Evolutionary conservation across 2,888 invertebrate species (phyloP).

Genomic region (Thymelicus acteon): DNA sequence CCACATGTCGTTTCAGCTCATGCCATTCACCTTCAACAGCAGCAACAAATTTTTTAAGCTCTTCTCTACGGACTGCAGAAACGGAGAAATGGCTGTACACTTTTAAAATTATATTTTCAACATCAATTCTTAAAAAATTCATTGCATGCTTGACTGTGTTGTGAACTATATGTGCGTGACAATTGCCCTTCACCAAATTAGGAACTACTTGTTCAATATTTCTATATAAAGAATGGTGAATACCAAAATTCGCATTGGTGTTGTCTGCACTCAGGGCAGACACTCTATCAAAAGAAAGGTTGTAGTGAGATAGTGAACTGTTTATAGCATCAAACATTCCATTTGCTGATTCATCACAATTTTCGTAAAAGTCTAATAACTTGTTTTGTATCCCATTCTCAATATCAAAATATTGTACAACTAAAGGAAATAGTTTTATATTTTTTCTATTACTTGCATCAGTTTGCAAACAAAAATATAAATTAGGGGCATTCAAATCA

Average conservation of each 20-base stretch:
- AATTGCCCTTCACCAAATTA: slow-evolving; percentile 46
- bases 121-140: slow-evolving; percentile 39
- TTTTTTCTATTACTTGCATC: too few species aligned
- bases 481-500: too few species aligned
- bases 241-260: slow-evolving; percentile 54
- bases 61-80: slow-evolving; percentile 41
- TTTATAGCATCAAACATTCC: slow-evolving; percentile 48
- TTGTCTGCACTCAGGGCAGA: slow-evolving; percentile 55
- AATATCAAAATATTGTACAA: slow-evolving; percentile 47
- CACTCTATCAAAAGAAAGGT: slow-evolving; percentile 39
- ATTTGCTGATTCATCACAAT: slow-evolving; percentile 47
- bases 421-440: too few species aligned
- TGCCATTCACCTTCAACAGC: too few species aligned
- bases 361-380: slow-evolving; percentile 50
- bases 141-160: slow-evolving; percentile 46
- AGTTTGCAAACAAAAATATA: too few species aligned
- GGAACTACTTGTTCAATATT: slow-evolving; percentile 45
- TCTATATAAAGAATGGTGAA: slow-evolving; percentile 46
- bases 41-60: slow-evolving; percentile 42
- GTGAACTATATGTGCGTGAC: slow-evolving; percentile 49
- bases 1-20: too few species aligned
- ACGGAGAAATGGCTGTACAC: slow-evolving; percentile 43
- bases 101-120: slow-evolving; percentile 45
- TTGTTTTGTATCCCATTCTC: slow-evolving; percentile 46
- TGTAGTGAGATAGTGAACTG: slow-evolving; percentile 43